A percentile compares a stretch with the other conserved stretches of the same genome.
These are phyloP conservation scores for Cantharis nigra DNA, from an alignment of 2,888 invertebrate genomes.

Conservation along the genomic window DNA sequence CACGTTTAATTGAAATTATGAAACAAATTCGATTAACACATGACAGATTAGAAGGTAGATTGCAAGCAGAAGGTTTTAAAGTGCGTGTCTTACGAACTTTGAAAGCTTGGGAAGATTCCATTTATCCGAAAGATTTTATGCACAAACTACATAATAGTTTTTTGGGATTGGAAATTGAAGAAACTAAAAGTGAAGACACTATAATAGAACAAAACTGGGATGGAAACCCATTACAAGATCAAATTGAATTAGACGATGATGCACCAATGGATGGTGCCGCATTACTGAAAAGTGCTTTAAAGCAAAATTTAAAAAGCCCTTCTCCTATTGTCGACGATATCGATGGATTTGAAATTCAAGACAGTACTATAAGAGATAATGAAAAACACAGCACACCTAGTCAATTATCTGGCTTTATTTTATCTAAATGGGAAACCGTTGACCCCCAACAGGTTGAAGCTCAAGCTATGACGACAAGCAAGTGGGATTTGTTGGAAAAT, in stretches of 20 bases:
- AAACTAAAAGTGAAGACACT: constrained; percentile 50
- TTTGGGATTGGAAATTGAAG: constrained; percentile 69
- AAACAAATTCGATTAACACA: constrained; percentile 73
- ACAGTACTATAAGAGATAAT: constrained; percentile 28
- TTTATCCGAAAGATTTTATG: constrained; percentile 93
- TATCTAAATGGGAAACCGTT: constrained; percentile 96
- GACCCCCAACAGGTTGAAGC: constrained; percentile 84
- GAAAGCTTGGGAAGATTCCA: constrained; percentile 97
- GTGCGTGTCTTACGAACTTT: constrained; percentile 86
- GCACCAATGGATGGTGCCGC: constrained; percentile 81
- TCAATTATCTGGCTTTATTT: constrained; percentile 75
- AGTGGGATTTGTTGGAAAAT: constrained; percentile 80
- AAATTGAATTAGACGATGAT: constrained; percentile 62
- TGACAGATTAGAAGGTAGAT: constrained; percentile 75
- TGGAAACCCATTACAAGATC: constrained; percentile 66
- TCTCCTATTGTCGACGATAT: constrained; percentile 60
- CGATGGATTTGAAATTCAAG: constrained; percentile 59
- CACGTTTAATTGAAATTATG: constrained; percentile 78
- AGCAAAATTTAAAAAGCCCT: constrained; percentile 53
- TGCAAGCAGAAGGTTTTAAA: constrained; percentile 97
- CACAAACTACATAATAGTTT: constrained; percentile 88
- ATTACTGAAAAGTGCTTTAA: constrained; percentile 71
- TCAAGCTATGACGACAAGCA: constrained; percentile 84
- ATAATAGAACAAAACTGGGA: constrained; percentile 66
- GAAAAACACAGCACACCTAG: constrained; percentile 48